Base-by-base conservation (phyloP, 2,888 invertebrate genomes). In the Agrilus cyanescens region DNA sequence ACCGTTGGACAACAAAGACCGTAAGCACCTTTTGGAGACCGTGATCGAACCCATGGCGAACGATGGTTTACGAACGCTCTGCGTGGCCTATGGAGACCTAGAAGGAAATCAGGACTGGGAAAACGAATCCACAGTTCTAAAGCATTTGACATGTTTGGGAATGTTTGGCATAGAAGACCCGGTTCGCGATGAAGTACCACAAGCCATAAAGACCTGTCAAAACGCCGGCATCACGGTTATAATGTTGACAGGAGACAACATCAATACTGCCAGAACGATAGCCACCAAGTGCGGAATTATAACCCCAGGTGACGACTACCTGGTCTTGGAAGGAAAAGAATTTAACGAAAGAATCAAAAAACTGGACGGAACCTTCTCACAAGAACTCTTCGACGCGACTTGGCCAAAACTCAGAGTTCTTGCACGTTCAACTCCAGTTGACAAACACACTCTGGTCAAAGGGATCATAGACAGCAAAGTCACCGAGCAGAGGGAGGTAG, bases 211-310 rank as follows among this genome's bases (percentile, higher is more conserved):
- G 48, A 88, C 85, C 66, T 98, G 98, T 68, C 95, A 97, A 72
- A 82, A 86, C 59, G 93, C 98, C 35, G 98, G 98, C 53, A 98
- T 99, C 60, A 95, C 94, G 8, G 98, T 98, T 15, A 80, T 97
- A 45, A 98, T 98, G 98, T 97, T 98, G 41, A 98, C 98, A 7
- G 98, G 97, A 38, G 98, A 98, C 74, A 98, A 98, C 69, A 84
- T 98, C 53, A 97, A 97, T 72, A 99, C 98, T 32, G 97, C 97
- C 33, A 80, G 95, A 45, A 96, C 97, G 45, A 99, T 98, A 63
- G 96, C 98, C 32, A 73, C 85, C 56, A 96, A 97, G 68, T 99
- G 98, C 68, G 96, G 96, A 48, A 98, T 98, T 54, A 67, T 94
- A 36, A 85, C 85, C 61, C 89, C 94, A 14, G 86, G 84, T 50